Percentiles rank a stretch among this genome's conserved stretches.
Conservation (phyloP, 2,113 vertebrate genomes). For the Amphiprion percula region DNA sequence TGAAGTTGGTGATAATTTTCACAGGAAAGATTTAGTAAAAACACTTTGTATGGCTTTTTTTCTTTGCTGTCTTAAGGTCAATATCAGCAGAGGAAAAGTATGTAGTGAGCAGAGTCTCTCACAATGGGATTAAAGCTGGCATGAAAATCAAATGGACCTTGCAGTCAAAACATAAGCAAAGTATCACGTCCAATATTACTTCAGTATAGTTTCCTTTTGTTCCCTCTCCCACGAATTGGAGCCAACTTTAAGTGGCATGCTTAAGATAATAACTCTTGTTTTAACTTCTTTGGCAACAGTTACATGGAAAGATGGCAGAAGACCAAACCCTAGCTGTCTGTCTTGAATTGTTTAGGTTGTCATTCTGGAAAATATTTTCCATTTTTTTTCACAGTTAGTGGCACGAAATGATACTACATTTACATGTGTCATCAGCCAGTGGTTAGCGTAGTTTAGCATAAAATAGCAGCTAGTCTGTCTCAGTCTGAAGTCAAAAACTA, state of each 20-base stretch:
- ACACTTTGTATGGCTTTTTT: not conserved
- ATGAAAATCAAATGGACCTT: not conserved
- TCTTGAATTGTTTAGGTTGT: not conserved
- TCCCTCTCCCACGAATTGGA: not conserved
- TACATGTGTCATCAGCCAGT: not conserved
- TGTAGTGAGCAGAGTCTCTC: not conserved
- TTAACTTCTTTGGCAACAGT: not conserved
- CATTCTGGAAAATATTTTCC: not conserved
- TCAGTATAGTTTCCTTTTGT: not conserved
- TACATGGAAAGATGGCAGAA: not conserved
- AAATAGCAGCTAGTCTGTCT: not conserved
- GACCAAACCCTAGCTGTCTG: not conserved
- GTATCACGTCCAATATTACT: not conserved
- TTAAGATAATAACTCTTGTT: not conserved
- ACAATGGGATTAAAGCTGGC: constrained; percentile 25
- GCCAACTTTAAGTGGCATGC: not conserved
- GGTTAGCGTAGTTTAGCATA: not conserved
- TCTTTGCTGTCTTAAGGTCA: not conserved
- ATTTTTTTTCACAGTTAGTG: not conserved
- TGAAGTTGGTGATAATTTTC: constrained; percentile 20
- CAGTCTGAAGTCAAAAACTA: not conserved
- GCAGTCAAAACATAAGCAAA: constrained; percentile 32
- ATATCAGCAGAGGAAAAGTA: constrained; percentile 10
- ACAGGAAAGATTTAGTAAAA: not conserved
- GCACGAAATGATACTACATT: not conserved